These are phyloP conservation scores for Ctenopoma kingsleyae DNA, from an alignment of 2,797 vertebrate genomes.

Conservation along the genomic window DNA sequence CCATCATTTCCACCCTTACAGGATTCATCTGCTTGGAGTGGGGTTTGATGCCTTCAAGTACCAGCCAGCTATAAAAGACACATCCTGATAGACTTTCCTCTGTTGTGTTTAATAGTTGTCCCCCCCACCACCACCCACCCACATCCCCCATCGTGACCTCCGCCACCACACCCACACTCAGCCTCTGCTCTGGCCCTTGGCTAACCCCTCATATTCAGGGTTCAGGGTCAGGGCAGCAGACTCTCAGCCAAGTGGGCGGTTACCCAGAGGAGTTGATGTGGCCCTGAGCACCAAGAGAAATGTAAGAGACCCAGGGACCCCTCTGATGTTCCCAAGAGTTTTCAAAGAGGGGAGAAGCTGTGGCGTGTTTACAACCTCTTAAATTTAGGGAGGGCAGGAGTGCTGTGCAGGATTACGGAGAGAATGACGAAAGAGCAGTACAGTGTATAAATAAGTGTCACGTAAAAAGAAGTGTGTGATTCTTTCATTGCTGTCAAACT, in stretches of 20 bases:
- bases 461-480: slow-evolving; percentile 64
- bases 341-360: slow-evolving; percentile 71
- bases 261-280: slow-evolving; percentile 73
- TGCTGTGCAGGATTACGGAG: slow-evolving; percentile 42
- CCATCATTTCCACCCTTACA: slow-evolving; percentile 78
- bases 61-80: slow-evolving; percentile 83
- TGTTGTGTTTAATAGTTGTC: slow-evolving; percentile 83
- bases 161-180: slow-evolving; percentile 77
- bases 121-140: slow-evolving; percentile 45
- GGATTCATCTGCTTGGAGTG: slow-evolving; percentile 82
- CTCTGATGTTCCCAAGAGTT: slow-evolving; percentile 74
- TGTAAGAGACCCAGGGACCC: slow-evolving; percentile 71
- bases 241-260: slow-evolving; percentile 77
- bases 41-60: slow-evolving; percentile 83
- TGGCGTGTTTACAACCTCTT: slow-evolving; percentile 81
- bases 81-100: slow-evolving; percentile 86
- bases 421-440: slow-evolving; percentile 56
- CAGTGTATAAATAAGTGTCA: slow-evolving; percentile 76
- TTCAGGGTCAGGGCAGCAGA: slow-evolving; percentile 84
- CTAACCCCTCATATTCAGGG: slow-evolving; percentile 79
- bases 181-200: slow-evolving; percentile 78
- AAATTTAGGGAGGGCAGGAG: slow-evolving; percentile 60
- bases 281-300: slow-evolving; percentile 61
- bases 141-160: slow-evolving; percentile 67
- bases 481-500: slow-evolving; percentile 67